These are phyloP conservation scores for Calcarius ornatus DNA, from an alignment of 2,113 vertebrate species.

Conservation along the genomic window DNA sequence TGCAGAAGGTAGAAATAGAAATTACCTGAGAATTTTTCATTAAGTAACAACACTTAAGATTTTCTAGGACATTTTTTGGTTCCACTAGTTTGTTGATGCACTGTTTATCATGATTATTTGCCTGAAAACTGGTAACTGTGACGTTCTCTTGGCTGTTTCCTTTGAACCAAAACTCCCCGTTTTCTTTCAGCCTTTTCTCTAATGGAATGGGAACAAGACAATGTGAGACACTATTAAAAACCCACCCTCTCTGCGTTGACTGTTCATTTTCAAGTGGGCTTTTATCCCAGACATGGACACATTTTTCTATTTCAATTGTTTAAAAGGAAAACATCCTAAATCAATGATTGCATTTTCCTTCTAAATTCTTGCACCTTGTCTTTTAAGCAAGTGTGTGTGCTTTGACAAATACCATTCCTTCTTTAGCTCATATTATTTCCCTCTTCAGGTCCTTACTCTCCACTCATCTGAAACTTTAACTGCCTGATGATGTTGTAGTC, in stretches of 20 bases:
- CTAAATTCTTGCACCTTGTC: not conserved
- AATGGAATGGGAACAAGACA: not conserved
- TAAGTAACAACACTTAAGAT: not conserved
- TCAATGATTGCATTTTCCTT: not conserved
- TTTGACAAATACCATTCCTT: not conserved
- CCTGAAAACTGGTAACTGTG: not conserved
- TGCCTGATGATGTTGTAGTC: not conserved
- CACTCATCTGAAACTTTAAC: not conserved
- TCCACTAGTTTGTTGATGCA: not conserved
- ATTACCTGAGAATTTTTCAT: not conserved
- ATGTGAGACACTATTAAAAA: not conserved
- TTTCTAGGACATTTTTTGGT: not conserved
- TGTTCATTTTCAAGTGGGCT: not conserved
- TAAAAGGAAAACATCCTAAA: not conserved
- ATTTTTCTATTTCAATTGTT: not conserved
- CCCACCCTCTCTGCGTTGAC: not conserved
- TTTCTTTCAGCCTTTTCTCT: not conserved
- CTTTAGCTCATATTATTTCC: not conserved
- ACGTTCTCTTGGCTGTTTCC: not conserved
- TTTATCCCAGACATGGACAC: not conserved
- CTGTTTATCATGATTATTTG: not conserved
- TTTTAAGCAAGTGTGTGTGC: not conserved
- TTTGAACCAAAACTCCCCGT: not conserved
- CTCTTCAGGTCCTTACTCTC: not conserved
- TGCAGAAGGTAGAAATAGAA: not conserved